These are phyloP conservation scores for Tipula helvola DNA, from an alignment of 2,888 invertebrate genomes.

Conservation along the genomic window DNA sequence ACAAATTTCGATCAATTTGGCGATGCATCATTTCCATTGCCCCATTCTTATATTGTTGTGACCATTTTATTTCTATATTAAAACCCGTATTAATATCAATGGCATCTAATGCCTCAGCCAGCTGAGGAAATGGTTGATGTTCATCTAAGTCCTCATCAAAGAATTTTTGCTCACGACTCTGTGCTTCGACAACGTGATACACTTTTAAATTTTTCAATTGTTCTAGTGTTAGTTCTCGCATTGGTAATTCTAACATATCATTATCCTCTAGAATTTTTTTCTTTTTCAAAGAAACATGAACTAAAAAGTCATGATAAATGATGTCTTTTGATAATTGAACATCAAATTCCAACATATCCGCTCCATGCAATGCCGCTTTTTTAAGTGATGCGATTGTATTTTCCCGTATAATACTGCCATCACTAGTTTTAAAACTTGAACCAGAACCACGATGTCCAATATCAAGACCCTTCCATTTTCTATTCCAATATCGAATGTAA, in stretches of 20 bases:
- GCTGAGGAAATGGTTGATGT: constrained; percentile 89
- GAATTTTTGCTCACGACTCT: constrained; percentile 58
- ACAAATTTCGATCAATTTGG: constrained; percentile 76
- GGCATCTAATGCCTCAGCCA: constrained; percentile 65
- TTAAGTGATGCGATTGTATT: constrained; percentile 95
- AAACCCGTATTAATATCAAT: constrained; percentile 84
- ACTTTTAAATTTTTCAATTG: constrained; percentile 87
- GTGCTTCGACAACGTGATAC: constrained; percentile 67
- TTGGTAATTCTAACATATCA: constrained; percentile 82
- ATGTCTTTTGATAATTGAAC: constrained; percentile 97
- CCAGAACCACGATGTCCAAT: constrained; percentile 94
- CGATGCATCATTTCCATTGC: constrained; percentile 77
- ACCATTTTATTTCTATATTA: constrained; percentile 97
- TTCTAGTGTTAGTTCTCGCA: constrained; percentile 83
- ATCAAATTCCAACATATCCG: constrained; percentile 97
- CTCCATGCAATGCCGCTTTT: constrained; percentile 84
- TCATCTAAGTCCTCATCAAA: constrained; percentile 76
- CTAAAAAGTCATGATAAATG: constrained; percentile 94
- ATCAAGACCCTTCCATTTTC: constrained; percentile 74
- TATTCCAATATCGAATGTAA: constrained; percentile 77
- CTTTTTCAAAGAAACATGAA: constrained; percentile 79
- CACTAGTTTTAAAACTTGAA: constrained; percentile 68
- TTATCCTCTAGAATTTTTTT: constrained; percentile 61
- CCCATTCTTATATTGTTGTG: constrained; percentile 76
- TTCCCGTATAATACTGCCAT: constrained; percentile 72